Percentiles rank a stretch among this genome's conserved stretches.
Evolutionary conservation across 2,888 invertebrate species (phyloP).

Genomic region (Nyleta sp.): DNA sequence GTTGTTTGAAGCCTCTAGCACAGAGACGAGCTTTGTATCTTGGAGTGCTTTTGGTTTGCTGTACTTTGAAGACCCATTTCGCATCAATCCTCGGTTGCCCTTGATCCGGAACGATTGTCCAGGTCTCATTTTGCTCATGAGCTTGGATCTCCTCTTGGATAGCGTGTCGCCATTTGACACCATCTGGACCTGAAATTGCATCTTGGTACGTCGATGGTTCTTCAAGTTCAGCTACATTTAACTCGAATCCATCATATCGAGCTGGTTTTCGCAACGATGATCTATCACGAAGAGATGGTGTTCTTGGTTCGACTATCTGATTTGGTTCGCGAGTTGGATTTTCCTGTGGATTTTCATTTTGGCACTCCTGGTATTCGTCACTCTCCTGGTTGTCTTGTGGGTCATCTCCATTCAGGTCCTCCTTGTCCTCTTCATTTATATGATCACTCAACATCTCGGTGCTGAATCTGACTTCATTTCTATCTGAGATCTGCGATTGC

Average conservation of each 20-base stretch:
- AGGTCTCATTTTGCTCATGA: conserved; percentile 45
- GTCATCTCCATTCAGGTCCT: no score
- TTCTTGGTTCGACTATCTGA: neutral
- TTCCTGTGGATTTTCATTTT: no score
- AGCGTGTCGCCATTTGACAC: conserved; percentile 23
- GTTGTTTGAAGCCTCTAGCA: conserved; percentile 14
- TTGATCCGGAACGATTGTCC: conserved; percentile 28
- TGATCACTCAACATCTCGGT: no score
- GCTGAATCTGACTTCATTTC: no score
- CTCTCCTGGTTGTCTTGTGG: neutral
- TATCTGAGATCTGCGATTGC: no score
- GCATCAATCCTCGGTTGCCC: conserved; percentile 38
- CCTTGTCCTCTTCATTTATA: no score
- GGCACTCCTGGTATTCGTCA: no score
- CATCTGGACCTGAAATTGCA: conserved; percentile 23
- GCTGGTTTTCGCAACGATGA: neutral
- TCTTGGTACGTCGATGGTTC: conserved; percentile 37
- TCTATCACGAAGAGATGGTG: conserved; percentile 21
- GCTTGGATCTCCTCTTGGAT: conserved; percentile 40
- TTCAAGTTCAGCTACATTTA: conserved; percentile 15
- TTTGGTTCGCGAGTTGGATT: no score
- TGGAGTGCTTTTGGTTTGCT: neutral
- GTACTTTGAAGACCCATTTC: conserved; percentile 56
- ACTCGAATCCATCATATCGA: conserved; percentile 4
- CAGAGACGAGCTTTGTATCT: conserved; percentile 25